Evolutionary conservation across 1,140 invertebrate genomes (phyloP).

Genomic region (Copidosoma floridanum): DNA sequence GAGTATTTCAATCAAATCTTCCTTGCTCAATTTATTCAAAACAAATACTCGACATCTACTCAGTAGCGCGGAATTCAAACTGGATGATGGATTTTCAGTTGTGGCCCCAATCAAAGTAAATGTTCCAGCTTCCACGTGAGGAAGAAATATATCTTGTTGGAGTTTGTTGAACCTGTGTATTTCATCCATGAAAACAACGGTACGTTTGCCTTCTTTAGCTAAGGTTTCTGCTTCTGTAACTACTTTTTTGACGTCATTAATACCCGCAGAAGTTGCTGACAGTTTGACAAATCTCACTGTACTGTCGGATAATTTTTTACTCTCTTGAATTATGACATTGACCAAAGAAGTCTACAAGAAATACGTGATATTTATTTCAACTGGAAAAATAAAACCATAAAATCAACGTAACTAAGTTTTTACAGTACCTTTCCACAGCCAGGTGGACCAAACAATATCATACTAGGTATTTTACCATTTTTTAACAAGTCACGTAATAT

Average conservation of each 20-base stretch:
- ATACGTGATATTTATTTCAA: not conserved
- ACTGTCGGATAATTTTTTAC: constrained; percentile 54
- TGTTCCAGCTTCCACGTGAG: constrained; percentile 76
- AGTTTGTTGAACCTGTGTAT: constrained; percentile 84
- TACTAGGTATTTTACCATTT: constrained; percentile 69
- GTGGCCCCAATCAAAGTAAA: constrained; percentile 78
- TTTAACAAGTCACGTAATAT: constrained; percentile 64
- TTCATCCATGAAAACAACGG: constrained; percentile 83
- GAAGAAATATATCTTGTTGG: constrained; percentile 74
- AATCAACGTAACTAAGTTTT: not conserved
- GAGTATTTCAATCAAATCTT: constrained; percentile 64
- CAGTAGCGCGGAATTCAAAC: constrained; percentile 74
- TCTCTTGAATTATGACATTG: constrained; percentile 63
- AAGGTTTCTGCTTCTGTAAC: constrained; percentile 69
- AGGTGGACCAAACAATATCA: constrained; percentile 82
- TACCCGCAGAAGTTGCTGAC: constrained; percentile 69
- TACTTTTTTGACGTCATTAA: constrained; percentile 73
- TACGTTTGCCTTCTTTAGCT: constrained; percentile 64
- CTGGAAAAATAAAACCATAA: not conserved
- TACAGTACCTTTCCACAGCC: constrained; percentile 73
- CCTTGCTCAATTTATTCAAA: constrained; percentile 66
- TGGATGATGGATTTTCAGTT: constrained; percentile 83
- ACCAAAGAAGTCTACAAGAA: constrained; percentile 68
- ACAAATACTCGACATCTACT: constrained; percentile 73
- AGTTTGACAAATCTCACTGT: constrained; percentile 67